Evolutionary conservation across 2,113 vertebrate species (phyloP).

Genomic region (Vanacampus margaritifer): DNA sequence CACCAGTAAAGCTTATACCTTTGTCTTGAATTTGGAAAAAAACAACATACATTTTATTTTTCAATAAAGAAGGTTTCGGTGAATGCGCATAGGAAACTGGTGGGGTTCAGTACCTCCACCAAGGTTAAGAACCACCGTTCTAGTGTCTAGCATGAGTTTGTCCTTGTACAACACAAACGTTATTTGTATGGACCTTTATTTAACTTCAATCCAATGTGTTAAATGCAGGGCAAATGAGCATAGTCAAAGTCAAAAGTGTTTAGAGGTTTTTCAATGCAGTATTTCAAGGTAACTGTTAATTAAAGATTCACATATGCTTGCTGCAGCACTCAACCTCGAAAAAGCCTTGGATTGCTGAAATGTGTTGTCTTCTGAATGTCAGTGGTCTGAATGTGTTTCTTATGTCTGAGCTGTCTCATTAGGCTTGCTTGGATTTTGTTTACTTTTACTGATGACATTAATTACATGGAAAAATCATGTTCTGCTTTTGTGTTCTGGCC

Average conservation of each 20-base stretch:
- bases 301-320: not conserved
- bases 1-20: too few species aligned
- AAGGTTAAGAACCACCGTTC: too few species aligned
- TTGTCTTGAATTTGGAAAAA: too few species aligned
- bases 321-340: not conserved
- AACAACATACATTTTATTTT: too few species aligned
- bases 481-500: not conserved
- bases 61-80: too few species aligned
- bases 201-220: not conserved
- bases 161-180: not conserved
- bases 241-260: not conserved
- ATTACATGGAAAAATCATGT: not conserved
- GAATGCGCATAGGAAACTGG: too few species aligned
- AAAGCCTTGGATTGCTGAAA: not conserved
- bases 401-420: conserved; percentile 3
- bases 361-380: not conserved
- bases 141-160: not conserved
- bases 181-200: not conserved
- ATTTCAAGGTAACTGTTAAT: not conserved
- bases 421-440: not conserved
- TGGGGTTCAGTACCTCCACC: too few species aligned
- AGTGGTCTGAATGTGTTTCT: not conserved
- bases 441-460: not conserved
- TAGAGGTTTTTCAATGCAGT: not conserved
- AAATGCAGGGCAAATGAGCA: not conserved